These are phyloP conservation scores for Phengaris alcon DNA, from an alignment of 2,888 invertebrate genomes.

Conservation along the genomic window DNA sequence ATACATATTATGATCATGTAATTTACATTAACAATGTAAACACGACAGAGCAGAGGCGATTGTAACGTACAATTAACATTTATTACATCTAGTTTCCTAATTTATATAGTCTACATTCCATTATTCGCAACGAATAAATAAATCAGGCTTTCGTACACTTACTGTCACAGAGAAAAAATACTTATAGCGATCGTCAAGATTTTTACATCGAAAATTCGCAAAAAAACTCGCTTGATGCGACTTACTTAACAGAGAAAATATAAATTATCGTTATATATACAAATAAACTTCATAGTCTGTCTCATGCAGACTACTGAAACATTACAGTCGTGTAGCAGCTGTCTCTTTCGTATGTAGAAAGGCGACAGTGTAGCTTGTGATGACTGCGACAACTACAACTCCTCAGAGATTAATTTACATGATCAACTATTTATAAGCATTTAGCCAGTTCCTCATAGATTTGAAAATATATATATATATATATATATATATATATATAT, in stretches of 20 bases:
- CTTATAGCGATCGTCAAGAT: constrained; percentile 8
- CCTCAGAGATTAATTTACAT: no score
- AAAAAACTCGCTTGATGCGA: neutral
- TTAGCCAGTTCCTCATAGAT: neutral
- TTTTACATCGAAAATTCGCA: constrained; percentile 7
- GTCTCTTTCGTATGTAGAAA: neutral
- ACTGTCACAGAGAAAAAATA: constrained; percentile 5
- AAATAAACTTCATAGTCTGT: neutral
- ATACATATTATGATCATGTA: neutral
- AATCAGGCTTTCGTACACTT: constrained; percentile 17
- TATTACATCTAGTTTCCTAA: constrained; percentile 20
- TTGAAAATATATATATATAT: no score
- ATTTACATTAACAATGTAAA: neutral
- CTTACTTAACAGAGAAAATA: constrained; percentile 4
- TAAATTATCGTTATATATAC: constrained; percentile 10
- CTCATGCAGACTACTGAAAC: neutral
- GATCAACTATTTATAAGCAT: constrained; percentile 11
- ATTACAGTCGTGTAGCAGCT: neutral
- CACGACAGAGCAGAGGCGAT: neutral
- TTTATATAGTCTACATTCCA: constrained; percentile 14
- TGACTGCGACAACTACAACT: neutral
- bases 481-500: no score
- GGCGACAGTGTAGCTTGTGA: neutral
- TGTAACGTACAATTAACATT: neutral
- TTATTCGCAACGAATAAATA: constrained; percentile 25